phyloP scores from a whole-genome alignment of 2,113 vertebrate species.

The Nestor notabilis region DNA sequence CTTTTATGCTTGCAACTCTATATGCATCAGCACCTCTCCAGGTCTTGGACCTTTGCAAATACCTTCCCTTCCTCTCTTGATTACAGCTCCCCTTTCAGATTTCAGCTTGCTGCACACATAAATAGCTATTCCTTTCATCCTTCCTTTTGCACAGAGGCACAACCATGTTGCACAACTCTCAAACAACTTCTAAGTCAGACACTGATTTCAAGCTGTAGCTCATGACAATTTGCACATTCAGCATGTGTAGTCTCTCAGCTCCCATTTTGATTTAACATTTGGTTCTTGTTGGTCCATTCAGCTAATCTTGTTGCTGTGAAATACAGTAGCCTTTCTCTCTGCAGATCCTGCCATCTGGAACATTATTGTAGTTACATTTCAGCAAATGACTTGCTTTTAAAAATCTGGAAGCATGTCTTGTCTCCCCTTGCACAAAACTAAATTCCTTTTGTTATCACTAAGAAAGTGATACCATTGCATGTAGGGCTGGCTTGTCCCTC shows the following conservation, averaged over 20 bases:
- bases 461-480: not conserved
- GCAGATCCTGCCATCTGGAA: conserved; percentile 28
- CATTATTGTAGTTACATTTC: not conserved
- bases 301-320: conserved; percentile 33
- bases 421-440: not conserved
- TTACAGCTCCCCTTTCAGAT: not conserved
- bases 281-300: conserved; percentile 6
- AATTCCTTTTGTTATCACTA: not conserved
- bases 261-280: not conserved
- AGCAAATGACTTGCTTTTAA: not conserved
- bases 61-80: not conserved
- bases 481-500: not conserved
- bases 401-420: not conserved
- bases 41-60: not conserved
- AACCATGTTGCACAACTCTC: not conserved
- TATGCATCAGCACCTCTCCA: not conserved
- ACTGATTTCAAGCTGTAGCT: not conserved
- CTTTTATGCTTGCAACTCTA: not conserved
- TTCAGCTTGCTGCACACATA: not conserved
- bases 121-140: not conserved
- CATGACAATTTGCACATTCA: not conserved
- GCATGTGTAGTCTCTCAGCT: not conserved
- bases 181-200: not conserved
- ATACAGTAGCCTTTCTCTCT: not conserved
- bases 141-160: not conserved